Conservation (phyloP, 2,888 invertebrate species). For the Stenchaetothrips biformis region DNA sequence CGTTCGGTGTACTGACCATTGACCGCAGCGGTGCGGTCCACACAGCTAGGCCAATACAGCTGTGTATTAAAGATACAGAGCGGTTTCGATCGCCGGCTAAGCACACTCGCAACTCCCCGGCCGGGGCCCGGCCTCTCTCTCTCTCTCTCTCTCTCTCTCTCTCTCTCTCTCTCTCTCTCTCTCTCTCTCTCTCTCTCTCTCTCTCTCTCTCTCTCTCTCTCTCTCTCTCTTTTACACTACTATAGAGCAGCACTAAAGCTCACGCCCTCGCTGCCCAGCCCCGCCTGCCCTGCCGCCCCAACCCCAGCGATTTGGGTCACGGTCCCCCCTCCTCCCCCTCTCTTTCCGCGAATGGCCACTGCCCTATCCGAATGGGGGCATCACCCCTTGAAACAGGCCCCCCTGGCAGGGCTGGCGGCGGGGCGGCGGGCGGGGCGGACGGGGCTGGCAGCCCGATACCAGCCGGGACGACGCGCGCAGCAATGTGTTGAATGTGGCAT, state of each 20-base stretch:
- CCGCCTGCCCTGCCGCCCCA: not conserved
- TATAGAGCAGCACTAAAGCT: not conserved
- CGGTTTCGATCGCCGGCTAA: not conserved
- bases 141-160: not conserved
- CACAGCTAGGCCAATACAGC: not conserved
- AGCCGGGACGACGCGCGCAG: not conserved
- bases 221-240: not conserved
- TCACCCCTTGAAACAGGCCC: not conserved
- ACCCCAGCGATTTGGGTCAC: not conserved
- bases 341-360: not conserved
- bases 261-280: too few species aligned
- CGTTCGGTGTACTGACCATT: too few species aligned
- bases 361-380: not conserved
- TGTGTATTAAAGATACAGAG: slow-evolving; percentile 10
- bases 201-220: too few species aligned
- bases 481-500: not conserved
- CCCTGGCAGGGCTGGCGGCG: not conserved
- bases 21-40: not conserved
- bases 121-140: not conserved
- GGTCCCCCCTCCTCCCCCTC: not conserved
- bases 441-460: not conserved
- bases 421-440: not conserved
- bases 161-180: not conserved
- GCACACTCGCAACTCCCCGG: not conserved
- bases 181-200: too few species aligned